Conservation (phyloP, 1,140 invertebrate genomes). For the Physella acuta region DNA sequence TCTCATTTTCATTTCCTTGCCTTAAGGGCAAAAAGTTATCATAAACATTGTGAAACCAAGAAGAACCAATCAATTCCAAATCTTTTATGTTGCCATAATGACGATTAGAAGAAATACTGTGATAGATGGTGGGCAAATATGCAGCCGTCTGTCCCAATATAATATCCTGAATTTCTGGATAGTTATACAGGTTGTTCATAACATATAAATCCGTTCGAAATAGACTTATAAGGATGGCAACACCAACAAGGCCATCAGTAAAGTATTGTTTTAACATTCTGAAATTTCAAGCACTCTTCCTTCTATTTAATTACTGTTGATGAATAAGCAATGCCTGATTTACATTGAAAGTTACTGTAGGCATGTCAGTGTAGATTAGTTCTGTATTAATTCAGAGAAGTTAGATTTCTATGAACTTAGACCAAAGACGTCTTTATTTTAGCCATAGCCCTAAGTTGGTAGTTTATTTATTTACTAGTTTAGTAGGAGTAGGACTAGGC, state of each 20-base stretch:
- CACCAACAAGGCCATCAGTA: constrained; percentile 74
- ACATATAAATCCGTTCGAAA: constrained; percentile 74
- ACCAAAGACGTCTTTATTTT: too few relatives aligned
- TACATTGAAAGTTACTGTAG: too few relatives aligned
- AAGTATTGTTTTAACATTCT: constrained; percentile 56
- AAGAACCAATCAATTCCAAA: constrained; percentile 64
- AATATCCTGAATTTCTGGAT: constrained; percentile 56
- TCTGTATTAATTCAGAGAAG: too few relatives aligned
- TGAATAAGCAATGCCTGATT: too few relatives aligned
- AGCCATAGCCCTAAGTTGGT: too few relatives aligned
- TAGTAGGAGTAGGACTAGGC: too few relatives aligned
- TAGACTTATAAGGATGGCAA: constrained; percentile 76
- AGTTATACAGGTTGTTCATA: constrained; percentile 63
- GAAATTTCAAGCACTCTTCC: too few relatives aligned
- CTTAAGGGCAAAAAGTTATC: constrained; percentile 71
- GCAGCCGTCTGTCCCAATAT: constrained; percentile 55
- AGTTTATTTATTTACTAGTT: too few relatives aligned
- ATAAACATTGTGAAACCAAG: constrained; percentile 77
- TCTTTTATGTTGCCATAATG: constrained; percentile 74
- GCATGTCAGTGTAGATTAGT: too few relatives aligned
- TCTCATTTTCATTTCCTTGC: constrained; percentile 38
- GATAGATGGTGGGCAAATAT: constrained; percentile 59
- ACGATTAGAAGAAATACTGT: constrained; percentile 41
- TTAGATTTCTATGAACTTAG: too few relatives aligned
- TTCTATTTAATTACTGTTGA: too few relatives aligned